Percentiles rank a stretch among this genome's conserved stretches.
These are phyloP conservation scores for Pseudomyrmex cubaensis DNA, from an alignment of 1,140 invertebrate species.

Conservation along the genomic window DNA sequence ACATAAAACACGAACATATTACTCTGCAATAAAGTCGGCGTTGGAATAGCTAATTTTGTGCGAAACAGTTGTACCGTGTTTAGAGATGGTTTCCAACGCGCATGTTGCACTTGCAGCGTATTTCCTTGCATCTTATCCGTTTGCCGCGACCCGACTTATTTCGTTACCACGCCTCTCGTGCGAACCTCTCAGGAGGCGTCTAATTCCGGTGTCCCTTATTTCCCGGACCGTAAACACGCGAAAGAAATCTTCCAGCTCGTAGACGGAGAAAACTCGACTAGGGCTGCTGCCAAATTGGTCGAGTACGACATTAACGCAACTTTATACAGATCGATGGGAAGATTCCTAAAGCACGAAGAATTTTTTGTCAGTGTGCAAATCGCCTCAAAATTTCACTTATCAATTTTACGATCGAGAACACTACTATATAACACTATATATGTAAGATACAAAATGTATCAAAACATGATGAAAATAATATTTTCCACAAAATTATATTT, in stretches of 20 bases:
- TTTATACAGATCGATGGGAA: slow-evolving; percentile 34
- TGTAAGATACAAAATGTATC: neutral
- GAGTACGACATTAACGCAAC: slow-evolving; percentile 8
- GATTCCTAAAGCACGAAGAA: no score
- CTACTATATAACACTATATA: no score
- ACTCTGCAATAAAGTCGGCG: slow-evolving; percentile 11
- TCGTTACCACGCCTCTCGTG: slow-evolving; percentile 40
- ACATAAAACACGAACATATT: slow-evolving; percentile 11
- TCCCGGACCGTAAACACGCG: slow-evolving; percentile 70
- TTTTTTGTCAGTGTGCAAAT: no score
- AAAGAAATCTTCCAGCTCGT: slow-evolving; percentile 63
- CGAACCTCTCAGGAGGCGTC: slow-evolving; percentile 24
- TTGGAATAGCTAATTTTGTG: slow-evolving; percentile 55
- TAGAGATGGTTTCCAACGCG: slow-evolving; percentile 21
- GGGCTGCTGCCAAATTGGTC: slow-evolving; percentile 35
- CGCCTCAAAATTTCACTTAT: no score
- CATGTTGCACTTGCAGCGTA: neutral
- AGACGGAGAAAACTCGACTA: slow-evolving; percentile 61
- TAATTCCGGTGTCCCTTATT: slow-evolving; percentile 72
- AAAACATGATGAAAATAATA: neutral
- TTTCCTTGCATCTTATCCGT: slow-evolving; percentile 6
- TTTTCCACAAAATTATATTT: neutral
- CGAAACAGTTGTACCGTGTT: slow-evolving; percentile 23
- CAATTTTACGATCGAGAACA: no score
- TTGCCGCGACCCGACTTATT: slow-evolving; percentile 31